Conservation (phyloP, 2,888 invertebrate species). For the Eristalinus sepulchralis region DNA sequence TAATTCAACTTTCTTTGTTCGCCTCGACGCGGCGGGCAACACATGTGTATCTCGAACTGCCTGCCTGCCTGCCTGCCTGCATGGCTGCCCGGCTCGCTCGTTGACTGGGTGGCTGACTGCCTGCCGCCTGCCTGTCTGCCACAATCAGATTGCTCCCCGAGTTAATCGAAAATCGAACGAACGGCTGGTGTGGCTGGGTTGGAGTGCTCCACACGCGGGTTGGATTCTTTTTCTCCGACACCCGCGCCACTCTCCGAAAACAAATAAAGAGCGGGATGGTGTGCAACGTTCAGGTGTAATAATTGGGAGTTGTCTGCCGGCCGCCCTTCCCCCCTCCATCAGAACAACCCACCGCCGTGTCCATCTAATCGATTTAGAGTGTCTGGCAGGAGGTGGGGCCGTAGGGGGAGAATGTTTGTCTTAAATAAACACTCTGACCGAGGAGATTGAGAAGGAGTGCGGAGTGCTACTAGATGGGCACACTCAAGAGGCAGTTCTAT, state of each 20-base stretch:
- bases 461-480: not conserved
- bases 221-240: conserved; percentile 26
- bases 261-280: conserved; percentile 34
- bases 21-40: not conserved
- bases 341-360: no score
- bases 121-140: conserved; percentile 65
- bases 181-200: conserved; percentile 48
- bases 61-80: not conserved
- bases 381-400: not conserved
- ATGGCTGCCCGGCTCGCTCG: not conserved
- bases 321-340: not conserved
- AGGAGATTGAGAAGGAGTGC: not conserved
- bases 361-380: not conserved
- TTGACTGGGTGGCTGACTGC: not conserved
- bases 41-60: not conserved
- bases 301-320: conserved; percentile 23
- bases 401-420: conserved; percentile 17
- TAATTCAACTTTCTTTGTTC: conserved; percentile 67
- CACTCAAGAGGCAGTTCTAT: not conserved
- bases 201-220: conserved; percentile 33
- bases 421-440: conserved; percentile 38
- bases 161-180: conserved; percentile 58
- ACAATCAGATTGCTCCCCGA: conserved; percentile 59
- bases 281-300: conserved; percentile 46
- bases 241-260: conserved; percentile 15